These are phyloP conservation scores for Nycteola revayana DNA, from an alignment of 2,888 invertebrate genomes.

Conservation along the genomic window DNA sequence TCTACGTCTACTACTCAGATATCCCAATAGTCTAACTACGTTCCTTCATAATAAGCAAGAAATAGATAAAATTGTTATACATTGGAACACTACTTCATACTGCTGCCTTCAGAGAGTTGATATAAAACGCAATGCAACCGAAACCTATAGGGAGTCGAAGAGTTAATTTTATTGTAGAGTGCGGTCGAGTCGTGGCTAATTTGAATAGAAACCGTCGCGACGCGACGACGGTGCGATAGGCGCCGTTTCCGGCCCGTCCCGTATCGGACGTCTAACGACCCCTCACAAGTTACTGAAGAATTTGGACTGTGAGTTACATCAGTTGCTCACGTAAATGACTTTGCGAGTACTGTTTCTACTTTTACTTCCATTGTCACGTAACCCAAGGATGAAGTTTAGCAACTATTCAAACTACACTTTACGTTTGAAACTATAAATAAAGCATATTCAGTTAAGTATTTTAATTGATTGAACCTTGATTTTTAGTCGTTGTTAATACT, in stretches of 20 bases:
- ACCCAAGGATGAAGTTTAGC: too few relatives aligned
- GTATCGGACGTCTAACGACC: conserved; percentile 48
- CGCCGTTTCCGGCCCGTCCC: conserved; percentile 58
- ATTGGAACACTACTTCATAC: conserved; percentile 11
- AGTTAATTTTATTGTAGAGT: conserved; percentile 29
- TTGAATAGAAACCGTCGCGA: conserved; percentile 70
- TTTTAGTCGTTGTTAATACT: too few relatives aligned
- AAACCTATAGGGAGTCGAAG: conserved; percentile 9
- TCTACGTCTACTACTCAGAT: conserved; percentile 49
- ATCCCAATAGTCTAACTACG: conserved; percentile 16
- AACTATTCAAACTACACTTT: too few relatives aligned
- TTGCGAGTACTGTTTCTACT: too few relatives aligned
- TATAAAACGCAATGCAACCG: conserved; percentile 32
- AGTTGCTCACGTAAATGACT: conserved; percentile 46
- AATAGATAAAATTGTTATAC: conserved; percentile 10
- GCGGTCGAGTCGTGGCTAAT: conserved; percentile 48
- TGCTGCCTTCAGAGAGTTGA: not conserved
- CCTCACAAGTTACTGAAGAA: conserved; percentile 59
- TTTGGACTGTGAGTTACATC: conserved; percentile 52
- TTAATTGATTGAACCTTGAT: too few relatives aligned
- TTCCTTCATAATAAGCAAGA: conserved; percentile 4
- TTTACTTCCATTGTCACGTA: too few relatives aligned
- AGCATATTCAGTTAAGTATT: too few relatives aligned
- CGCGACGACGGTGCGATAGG: conserved; percentile 54
- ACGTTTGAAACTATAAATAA: too few relatives aligned